A percentile compares a stretch with the other conserved stretches of the same genome.
Conservation (phyloP, 1,140 invertebrate genomes). For the Solenopsis invicta region DNA sequence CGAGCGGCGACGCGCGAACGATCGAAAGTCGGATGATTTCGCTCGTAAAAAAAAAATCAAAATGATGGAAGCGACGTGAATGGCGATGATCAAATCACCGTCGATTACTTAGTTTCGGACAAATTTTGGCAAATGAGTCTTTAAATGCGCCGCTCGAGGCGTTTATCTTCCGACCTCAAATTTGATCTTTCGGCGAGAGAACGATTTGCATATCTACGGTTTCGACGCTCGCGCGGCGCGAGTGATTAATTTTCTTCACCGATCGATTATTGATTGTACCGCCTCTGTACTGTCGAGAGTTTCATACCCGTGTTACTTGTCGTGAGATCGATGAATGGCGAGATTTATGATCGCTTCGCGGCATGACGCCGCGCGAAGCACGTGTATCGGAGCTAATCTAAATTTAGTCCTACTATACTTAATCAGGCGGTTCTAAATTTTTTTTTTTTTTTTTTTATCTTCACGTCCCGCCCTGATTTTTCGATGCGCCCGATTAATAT, state of each 20-base stretch:
- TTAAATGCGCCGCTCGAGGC: background rate
- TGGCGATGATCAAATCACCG: background rate
- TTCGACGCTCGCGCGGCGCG: background rate
- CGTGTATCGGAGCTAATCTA: too few relatives aligned
- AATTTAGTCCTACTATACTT: conserved; percentile 1
- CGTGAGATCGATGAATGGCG: conserved; percentile 14
- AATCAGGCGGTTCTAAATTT: background rate
- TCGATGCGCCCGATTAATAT: background rate
- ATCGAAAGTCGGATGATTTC: conserved; percentile 21
- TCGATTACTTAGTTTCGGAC: background rate
- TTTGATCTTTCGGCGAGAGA: background rate
- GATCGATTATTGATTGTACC: background rate
- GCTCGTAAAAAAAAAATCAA: background rate
- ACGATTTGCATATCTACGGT: conserved; percentile 9
- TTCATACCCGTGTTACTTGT: conserved; percentile 7
- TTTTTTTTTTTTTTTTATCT: background rate
- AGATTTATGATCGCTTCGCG: conserved; percentile 35
- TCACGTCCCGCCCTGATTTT: background rate
- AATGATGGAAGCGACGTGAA: background rate
- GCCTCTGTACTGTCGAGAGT: background rate
- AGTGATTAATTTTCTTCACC: conserved; percentile 21
- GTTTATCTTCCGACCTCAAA: conserved; percentile 28
- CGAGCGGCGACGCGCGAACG: background rate
- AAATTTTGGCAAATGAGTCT: conserved; percentile 7
- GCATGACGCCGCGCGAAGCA: background rate